Evolutionary conservation across 2,888 invertebrate species (phyloP).

Genomic region (Allophyes oxyacanthae): DNA sequence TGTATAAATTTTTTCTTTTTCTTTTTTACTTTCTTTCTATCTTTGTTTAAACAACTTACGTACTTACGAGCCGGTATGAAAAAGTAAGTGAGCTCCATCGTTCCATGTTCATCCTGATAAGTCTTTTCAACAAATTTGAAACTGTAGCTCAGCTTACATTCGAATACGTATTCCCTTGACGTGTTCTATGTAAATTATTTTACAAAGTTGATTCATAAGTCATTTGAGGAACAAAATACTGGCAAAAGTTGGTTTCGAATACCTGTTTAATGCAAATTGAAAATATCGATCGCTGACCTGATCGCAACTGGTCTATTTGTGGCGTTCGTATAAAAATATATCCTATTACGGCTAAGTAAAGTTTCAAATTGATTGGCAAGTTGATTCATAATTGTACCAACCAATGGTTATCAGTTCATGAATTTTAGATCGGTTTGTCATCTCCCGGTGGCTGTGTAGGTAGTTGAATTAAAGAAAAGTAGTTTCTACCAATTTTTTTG

Average conservation of each 20-base stretch:
- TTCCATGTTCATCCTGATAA: no score
- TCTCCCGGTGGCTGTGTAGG: slow-evolving; percentile 12
- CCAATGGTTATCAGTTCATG: slow-evolving; percentile 29
- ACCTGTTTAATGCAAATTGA: slow-evolving; percentile 39
- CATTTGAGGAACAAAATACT: slow-evolving; percentile 23
- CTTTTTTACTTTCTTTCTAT: no score
- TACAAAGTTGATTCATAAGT: slow-evolving; percentile 20
- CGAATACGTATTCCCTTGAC: background rate
- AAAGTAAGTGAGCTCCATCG: background rate
- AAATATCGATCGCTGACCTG: slow-evolving; percentile 14
- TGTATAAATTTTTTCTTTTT: no score
- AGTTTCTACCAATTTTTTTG: no score
- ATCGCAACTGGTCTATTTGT: slow-evolving; percentile 7
- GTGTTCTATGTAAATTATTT: slow-evolving; percentile 25
- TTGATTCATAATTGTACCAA: slow-evolving; percentile 5
- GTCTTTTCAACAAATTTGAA: background rate
- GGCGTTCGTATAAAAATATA: background rate
- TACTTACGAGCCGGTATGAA: no score
- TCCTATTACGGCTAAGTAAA: background rate
- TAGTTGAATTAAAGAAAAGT: no score
- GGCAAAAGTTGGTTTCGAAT: slow-evolving; percentile 21
- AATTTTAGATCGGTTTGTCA: slow-evolving; percentile 34
- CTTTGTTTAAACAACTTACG: no score
- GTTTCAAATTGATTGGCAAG: slow-evolving; percentile 4
- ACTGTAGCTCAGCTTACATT: slow-evolving; percentile 1